A percentile compares a stretch with the other conserved stretches of the same genome.
phyloP scores from a whole-genome alignment of 2,797 vertebrate genomes.

The Amblyraja radiata region DNA sequence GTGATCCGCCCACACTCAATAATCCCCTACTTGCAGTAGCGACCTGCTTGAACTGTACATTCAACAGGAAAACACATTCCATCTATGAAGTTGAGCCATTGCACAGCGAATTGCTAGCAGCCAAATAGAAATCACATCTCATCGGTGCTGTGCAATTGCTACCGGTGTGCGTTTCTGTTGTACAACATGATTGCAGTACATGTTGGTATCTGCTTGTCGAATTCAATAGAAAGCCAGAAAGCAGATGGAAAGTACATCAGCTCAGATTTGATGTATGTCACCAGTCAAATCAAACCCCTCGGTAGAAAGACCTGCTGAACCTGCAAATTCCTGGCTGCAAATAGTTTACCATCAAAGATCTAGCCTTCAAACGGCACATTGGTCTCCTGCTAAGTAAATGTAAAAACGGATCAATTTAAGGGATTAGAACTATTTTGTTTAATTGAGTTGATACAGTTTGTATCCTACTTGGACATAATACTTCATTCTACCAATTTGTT shows the following conservation, averaged over 20 bases:
- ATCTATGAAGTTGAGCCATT: neutral
- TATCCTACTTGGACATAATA: neutral
- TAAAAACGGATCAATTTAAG: neutral
- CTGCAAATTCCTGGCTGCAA: neutral
- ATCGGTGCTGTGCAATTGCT: neutral
- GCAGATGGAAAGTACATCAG: neutral
- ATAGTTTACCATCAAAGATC: neutral
- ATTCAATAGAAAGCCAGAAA: neutral
- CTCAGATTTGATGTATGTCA: neutral
- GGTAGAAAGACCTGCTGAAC: conserved; percentile 7
- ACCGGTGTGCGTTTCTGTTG: neutral
- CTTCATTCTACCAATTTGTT: neutral
- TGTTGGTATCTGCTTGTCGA: neutral
- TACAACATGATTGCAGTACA: neutral
- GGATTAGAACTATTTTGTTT: neutral
- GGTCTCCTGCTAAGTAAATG: neutral
- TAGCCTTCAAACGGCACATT: neutral
- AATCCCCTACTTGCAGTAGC: no score
- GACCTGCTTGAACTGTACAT: neutral
- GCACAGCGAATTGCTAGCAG: neutral
- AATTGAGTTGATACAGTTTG: neutral
- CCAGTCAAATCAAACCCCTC: conserved; percentile 12
- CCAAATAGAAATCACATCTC: neutral
- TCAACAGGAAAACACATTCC: neutral
- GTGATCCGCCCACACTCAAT: no score